Percentiles rank a stretch among this genome's conserved stretches.
Conservation (phyloP, 2,113 vertebrate species). For the Ictalurus punctatus region DNA sequence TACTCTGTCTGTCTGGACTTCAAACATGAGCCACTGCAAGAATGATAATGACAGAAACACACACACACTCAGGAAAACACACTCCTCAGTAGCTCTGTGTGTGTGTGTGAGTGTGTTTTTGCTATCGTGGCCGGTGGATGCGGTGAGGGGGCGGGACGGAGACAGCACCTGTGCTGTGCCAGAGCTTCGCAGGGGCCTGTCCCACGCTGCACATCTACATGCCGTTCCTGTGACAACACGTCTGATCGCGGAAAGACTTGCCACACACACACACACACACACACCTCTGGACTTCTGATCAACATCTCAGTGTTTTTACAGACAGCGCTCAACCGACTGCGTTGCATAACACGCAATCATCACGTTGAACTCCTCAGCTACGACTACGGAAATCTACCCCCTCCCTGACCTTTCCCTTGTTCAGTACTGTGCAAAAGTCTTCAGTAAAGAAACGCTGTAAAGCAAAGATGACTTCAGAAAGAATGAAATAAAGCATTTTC, state of each 20-base stretch:
- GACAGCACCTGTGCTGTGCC: constrained; percentile 68
- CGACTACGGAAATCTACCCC: background rate
- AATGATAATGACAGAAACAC: constrained; percentile 84
- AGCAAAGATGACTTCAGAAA: background rate
- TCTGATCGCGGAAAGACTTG: constrained; percentile 65
- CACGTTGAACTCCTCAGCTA: background rate
- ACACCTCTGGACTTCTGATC: constrained; percentile 14
- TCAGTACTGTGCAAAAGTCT: background rate
- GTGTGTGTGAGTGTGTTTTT: background rate
- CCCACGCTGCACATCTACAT: constrained; percentile 69
- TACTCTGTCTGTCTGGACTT: constrained; percentile 66
- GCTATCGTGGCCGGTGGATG: background rate
- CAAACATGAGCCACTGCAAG: constrained; percentile 76
- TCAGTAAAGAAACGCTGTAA: background rate
- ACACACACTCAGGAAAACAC: constrained; percentile 71
- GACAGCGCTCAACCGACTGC: background rate
- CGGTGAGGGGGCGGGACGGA: background rate
- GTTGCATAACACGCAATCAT: background rate
- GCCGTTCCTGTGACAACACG: constrained; percentile 73
- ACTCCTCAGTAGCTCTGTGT: constrained; percentile 57
- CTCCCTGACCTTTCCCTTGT: background rate
- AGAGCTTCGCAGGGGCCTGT: constrained; percentile 57
- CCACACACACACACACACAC: background rate
- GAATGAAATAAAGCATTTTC: background rate
- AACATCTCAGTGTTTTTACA: constrained; percentile 26